Conservation (phyloP, 2,797 vertebrate species). For the Epinephelus coioides region DNA sequence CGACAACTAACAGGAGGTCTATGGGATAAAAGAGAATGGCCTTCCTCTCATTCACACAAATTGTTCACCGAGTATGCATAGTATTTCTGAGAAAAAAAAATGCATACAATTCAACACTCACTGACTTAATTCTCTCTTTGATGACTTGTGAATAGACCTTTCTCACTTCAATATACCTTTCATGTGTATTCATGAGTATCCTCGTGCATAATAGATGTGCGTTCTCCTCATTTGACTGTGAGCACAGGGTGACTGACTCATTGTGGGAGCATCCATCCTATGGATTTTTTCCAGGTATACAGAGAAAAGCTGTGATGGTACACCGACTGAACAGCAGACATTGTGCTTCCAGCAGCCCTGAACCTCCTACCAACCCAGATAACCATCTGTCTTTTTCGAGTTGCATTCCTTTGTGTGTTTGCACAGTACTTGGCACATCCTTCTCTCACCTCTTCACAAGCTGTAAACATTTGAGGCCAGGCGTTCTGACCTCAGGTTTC, state of each 20-base stretch:
- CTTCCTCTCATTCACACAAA: constrained; percentile 29
- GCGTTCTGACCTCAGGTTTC: constrained; percentile 14
- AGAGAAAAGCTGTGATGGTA: constrained; percentile 7
- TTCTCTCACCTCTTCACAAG: background rate
- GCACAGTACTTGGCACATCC: background rate
- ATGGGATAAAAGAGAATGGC: constrained; percentile 39
- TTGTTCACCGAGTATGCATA: background rate
- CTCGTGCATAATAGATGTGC: constrained; percentile 4
- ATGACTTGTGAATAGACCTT: background rate
- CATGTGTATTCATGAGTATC: constrained; percentile 8
- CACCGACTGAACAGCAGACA: background rate
- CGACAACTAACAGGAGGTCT: constrained; percentile 7
- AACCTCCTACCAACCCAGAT: background rate
- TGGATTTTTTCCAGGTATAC: background rate
- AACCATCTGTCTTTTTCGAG: background rate
- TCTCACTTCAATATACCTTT: background rate
- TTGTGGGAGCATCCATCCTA: background rate
- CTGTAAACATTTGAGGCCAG: background rate
- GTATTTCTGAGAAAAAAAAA: background rate
- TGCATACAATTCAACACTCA: background rate
- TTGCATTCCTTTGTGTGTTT: background rate
- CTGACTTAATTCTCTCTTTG: constrained; percentile 13
- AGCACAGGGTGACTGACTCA: background rate
- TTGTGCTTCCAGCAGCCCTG: background rate
- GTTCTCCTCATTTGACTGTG: background rate